These are phyloP conservation scores for Ridgeia piscesae DNA, from an alignment of 1,140 invertebrate genomes.

Conservation along the genomic window DNA sequence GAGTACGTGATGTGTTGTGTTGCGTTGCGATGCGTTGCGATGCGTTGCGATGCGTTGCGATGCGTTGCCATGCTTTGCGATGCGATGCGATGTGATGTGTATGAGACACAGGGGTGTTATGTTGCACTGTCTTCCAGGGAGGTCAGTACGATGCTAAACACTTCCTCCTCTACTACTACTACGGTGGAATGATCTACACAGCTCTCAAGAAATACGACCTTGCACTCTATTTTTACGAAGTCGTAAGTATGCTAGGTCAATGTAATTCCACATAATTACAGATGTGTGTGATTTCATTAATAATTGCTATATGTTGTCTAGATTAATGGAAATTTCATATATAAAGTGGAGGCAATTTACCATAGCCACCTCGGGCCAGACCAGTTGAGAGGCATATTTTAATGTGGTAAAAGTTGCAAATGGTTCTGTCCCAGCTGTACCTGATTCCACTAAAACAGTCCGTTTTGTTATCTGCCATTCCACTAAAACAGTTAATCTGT, in stretches of 20 bases:
- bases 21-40: too few species aligned
- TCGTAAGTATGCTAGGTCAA: constrained; percentile 56
- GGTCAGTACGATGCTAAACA: constrained; percentile 87
- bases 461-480: too few species aligned
- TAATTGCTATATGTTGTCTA: not conserved
- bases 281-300: not conserved
- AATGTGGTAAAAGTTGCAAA: not conserved
- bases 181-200: constrained; percentile 95
- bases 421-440: too few species aligned
- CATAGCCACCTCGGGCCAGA: not conserved
- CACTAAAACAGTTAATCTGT: too few species aligned
- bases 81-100: not conserved
- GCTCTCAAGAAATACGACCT: constrained; percentile 89
- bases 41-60: too few species aligned
- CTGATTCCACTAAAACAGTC: too few species aligned
- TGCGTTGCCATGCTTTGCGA: not conserved
- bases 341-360: not conserved
- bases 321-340: not conserved
- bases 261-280: not conserved
- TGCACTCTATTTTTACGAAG: constrained; percentile 93
- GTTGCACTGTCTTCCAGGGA: constrained; percentile 57
- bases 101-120: not conserved
- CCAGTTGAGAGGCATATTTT: not conserved
- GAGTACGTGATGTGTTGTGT: too few species aligned
- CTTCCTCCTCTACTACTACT: constrained; percentile 93